A percentile compares a stretch with the other conserved stretches of the same genome.
Evolutionary conservation across 2,888 invertebrate species (phyloP).

Genomic region (Ditula angustiorana): DNA sequence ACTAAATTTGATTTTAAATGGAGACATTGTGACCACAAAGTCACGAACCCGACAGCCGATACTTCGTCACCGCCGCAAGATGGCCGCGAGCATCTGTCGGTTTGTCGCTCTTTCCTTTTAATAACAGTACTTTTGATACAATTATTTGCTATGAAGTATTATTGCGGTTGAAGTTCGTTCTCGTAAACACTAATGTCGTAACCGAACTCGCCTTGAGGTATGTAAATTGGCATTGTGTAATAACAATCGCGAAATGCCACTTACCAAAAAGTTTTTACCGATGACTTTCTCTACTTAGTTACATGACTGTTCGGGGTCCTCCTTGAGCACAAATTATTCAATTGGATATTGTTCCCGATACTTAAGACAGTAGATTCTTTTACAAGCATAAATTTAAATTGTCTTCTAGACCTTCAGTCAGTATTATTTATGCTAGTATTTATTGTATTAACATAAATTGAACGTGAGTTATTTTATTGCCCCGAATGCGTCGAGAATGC

Average conservation of each 20-base stretch:
- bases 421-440: slow-evolving; percentile 83
- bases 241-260: slow-evolving; percentile 22
- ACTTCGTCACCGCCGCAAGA: slow-evolving; percentile 70
- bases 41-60: slow-evolving; percentile 72
- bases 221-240: slow-evolving; percentile 54
- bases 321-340: slow-evolving; percentile 67
- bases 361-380: slow-evolving; percentile 62
- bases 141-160: slow-evolving; percentile 74
- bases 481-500: slow-evolving; percentile 75
- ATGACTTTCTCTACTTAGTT: slow-evolving; percentile 13
- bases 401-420: slow-evolving; percentile 70
- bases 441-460: slow-evolving; percentile 86
- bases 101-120: slow-evolving; percentile 78
- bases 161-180: slow-evolving; percentile 70
- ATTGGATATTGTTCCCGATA: slow-evolving; percentile 58
- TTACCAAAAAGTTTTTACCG: slow-evolving; percentile 12
- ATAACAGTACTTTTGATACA: slow-evolving; percentile 75
- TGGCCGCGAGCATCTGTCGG: slow-evolving; percentile 83
- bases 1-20: slow-evolving; percentile 79
- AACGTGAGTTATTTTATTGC: slow-evolving; percentile 84
- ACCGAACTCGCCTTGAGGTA: slow-evolving; percentile 57
- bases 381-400: slow-evolving; percentile 80
- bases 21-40: slow-evolving; percentile 78
- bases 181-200: slow-evolving; percentile 67
- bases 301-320: neutral